Conservation (phyloP, 1,140 invertebrate genomes). For the Bathynomus jamesi region DNA sequence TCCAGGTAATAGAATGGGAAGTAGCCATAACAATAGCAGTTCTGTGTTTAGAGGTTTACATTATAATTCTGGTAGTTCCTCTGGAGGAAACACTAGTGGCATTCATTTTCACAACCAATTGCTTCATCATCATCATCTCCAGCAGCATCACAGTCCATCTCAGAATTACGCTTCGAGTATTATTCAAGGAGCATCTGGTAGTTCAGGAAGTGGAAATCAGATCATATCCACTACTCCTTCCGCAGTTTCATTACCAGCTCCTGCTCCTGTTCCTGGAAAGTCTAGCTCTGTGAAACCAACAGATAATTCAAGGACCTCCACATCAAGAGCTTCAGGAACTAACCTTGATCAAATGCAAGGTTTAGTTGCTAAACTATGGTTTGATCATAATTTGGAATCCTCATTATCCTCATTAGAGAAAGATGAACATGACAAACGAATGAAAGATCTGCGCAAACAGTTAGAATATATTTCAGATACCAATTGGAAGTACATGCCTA, state of each 20-base stretch:
- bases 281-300: not conserved
- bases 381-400: conserved; percentile 38
- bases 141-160: not conserved
- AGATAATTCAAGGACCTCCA: not conserved
- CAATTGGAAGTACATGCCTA: conserved; percentile 46
- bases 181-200: not conserved
- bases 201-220: not conserved
- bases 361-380: conserved; percentile 30
- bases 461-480: conserved; percentile 46
- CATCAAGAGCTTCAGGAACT: not conserved
- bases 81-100: not conserved
- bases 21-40: not conserved
- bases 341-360: conserved; percentile 26
- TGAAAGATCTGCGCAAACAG: conserved; percentile 45
- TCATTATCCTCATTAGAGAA: conserved; percentile 35
- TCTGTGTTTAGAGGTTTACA: not conserved
- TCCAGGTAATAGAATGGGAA: not conserved
- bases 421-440: conserved; percentile 45
- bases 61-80: not conserved
- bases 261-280: not conserved
- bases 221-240: not conserved
- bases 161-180: not conserved
- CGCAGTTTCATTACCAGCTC: not conserved
- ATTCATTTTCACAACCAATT: not conserved
- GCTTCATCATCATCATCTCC: not conserved